Conservation (phyloP, 2,797 vertebrate species). For the Sebastes elongatus region DNA sequence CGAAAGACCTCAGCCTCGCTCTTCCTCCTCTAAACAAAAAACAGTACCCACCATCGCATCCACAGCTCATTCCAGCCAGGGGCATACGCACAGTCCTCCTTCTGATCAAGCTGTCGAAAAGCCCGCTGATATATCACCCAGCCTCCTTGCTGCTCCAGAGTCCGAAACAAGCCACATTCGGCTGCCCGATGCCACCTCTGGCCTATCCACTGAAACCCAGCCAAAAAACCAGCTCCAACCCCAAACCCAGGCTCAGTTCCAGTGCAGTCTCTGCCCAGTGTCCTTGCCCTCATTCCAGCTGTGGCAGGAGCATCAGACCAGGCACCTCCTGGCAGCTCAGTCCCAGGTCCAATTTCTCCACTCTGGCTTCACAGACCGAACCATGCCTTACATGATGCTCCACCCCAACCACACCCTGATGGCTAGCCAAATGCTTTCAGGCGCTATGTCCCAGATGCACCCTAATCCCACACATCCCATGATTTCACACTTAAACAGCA, state of each 20-base stretch:
- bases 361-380: conserved; percentile 92
- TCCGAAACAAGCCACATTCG: conserved; percentile 45
- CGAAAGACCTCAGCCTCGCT: conserved; percentile 39
- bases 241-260: conserved; percentile 92
- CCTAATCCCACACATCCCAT: conserved; percentile 70
- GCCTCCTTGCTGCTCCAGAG: conserved; percentile 39
- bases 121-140: conserved; percentile 25
- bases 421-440: conserved; percentile 94
- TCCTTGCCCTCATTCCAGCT: conserved; percentile 95
- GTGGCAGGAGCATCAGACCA: conserved; percentile 99
- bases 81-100: not conserved
- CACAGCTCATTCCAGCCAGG: conserved; percentile 42
- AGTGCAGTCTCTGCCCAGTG: conserved; percentile 95
- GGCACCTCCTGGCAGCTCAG: conserved; percentile 95
- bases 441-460: conserved; percentile 91
- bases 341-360: conserved; percentile 96
- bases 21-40: conserved; percentile 50
- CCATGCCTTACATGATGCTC: conserved; percentile 98
- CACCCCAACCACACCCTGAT: conserved; percentile 94
- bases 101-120: conserved; percentile 58
- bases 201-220: conserved; percentile 57
- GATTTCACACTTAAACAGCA: conserved; percentile 75
- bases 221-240: conserved; percentile 76
- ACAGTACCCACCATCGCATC: not conserved
- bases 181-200: conserved; percentile 57